Conservation (phyloP, 2,888 invertebrate genomes). For the Pyrocoelia pectoralis region DNA sequence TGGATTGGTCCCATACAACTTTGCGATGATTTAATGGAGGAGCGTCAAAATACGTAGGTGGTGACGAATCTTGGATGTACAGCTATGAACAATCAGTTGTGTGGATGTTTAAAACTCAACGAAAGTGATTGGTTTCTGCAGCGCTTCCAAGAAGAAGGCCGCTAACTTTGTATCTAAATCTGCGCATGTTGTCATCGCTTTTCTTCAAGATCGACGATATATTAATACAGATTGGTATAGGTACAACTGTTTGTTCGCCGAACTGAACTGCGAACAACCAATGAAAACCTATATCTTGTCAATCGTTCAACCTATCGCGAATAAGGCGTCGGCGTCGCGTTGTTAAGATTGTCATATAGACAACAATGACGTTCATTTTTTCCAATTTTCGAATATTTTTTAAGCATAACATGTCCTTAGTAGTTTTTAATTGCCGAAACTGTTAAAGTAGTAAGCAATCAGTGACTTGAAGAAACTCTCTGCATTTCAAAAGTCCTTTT, state of each 20-base stretch:
- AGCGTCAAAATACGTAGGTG: constrained; percentile 36
- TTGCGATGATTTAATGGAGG: constrained; percentile 37
- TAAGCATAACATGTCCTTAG: too few relatives aligned
- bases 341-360: too few relatives aligned
- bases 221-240: constrained; percentile 45
- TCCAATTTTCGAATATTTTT: too few relatives aligned
- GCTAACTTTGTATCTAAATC: background rate
- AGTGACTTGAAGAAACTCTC: too few relatives aligned
- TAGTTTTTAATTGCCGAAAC: too few relatives aligned
- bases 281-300: too few relatives aligned
- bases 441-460: too few relatives aligned
- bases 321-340: too few relatives aligned
- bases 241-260: constrained; percentile 43
- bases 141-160: background rate
- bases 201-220: constrained; percentile 26
- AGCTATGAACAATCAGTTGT: constrained; percentile 31
- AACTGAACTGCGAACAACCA: too few relatives aligned
- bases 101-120: constrained; percentile 28
- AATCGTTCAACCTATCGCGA: too few relatives aligned
- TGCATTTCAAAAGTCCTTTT: too few relatives aligned
- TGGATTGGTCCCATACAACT: constrained; percentile 42
- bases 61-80: constrained; percentile 41
- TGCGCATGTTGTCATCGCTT: background rate
- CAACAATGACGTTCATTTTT: too few relatives aligned
- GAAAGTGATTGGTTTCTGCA: constrained; percentile 39